These are phyloP conservation scores for Casuarius casuarius DNA, from an alignment of 2,113 vertebrate species.

Conservation along the genomic window DNA sequence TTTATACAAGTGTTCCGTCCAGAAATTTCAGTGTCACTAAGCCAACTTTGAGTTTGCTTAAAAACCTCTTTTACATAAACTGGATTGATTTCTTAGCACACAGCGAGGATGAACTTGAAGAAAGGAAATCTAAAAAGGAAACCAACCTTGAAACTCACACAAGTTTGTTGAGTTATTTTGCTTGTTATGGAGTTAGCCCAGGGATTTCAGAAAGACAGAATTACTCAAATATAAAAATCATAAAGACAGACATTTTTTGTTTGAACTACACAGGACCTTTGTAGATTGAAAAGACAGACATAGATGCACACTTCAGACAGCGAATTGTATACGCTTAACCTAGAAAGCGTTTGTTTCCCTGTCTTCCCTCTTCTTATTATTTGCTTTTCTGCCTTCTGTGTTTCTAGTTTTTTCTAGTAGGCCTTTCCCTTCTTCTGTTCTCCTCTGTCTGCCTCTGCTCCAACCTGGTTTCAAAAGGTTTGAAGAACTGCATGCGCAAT, in stretches of 20 bases:
- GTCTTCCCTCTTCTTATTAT: not conserved
- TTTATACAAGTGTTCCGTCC: not conserved
- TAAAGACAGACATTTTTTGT: not conserved
- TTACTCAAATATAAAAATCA: not conserved
- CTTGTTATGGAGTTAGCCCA: not conserved
- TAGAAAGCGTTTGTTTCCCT: not conserved
- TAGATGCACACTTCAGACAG: not conserved
- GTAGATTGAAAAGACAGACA: not conserved
- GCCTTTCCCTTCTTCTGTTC: not conserved
- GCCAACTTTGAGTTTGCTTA: not conserved
- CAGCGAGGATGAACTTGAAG: not conserved
- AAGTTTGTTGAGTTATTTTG: not conserved
- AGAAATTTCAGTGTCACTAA: not conserved
- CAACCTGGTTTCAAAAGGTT: not conserved
- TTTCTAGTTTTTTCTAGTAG: not conserved
- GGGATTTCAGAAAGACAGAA: not conserved
- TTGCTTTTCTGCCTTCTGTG: not conserved
- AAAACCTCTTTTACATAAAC: not conserved
- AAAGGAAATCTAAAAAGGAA: not conserved
- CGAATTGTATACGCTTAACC: not conserved
- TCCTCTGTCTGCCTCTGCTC: not conserved
- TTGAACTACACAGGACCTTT: not conserved
- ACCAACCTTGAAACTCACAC: no score
- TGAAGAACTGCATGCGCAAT: not conserved
- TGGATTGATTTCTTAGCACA: not conserved